phyloP scores from a whole-genome alignment of 2,888 invertebrate species.

The Celastrina argiolus region DNA sequence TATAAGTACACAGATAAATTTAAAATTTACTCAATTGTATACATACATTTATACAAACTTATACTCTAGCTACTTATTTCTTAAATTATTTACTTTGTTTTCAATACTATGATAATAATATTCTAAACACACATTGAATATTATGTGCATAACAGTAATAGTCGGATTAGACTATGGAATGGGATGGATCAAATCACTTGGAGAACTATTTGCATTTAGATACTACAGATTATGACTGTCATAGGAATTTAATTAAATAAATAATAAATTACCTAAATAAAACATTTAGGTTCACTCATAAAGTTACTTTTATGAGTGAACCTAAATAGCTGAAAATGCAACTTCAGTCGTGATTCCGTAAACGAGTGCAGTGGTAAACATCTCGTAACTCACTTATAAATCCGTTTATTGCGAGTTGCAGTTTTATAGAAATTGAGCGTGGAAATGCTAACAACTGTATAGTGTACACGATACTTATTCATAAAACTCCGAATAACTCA shows the following conservation, averaged over 20 bases:
- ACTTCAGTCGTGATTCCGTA: neutral
- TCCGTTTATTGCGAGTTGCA: neutral
- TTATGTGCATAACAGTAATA: neutral
- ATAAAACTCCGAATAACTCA: no score
- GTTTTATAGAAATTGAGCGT: neutral
- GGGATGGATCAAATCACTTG: neutral
- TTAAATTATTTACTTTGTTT: neutral
- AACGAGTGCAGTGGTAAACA: neutral
- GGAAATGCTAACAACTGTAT: neutral
- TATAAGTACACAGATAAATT: no score
- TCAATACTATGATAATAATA: neutral
- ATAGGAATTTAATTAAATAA: neutral
- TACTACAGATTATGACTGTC: neutral
- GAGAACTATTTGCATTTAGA: neutral
- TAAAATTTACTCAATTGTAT: no score
- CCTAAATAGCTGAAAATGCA: neutral
- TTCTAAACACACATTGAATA: neutral
- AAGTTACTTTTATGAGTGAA: neutral
- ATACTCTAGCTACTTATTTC: no score
- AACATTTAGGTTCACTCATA: no score
- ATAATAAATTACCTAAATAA: no score
- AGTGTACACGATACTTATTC: neutral
- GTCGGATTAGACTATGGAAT: neutral
- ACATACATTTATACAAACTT: no score
- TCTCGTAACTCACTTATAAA: neutral